Percentiles rank a stretch among this genome's conserved stretches.
Evolutionary conservation across 2,888 invertebrate species (phyloP).

Genomic region (Pelosia muscerda): DNA sequence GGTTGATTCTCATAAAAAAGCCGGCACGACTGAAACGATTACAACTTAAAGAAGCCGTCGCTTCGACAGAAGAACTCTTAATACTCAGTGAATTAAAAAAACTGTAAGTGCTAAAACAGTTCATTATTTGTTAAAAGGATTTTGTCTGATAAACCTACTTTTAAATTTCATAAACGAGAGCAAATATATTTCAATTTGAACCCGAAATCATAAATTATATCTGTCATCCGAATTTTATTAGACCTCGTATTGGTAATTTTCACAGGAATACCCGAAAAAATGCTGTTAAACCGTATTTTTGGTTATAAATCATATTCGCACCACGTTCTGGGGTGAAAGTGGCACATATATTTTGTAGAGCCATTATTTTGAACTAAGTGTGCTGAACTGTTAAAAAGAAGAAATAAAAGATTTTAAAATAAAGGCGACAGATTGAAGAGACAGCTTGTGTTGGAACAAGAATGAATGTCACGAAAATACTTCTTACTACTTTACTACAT

Average conservation of each 20-base stretch:
- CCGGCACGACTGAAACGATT: no score
- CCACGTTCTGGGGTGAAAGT: conserved; percentile 35
- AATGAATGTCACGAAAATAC: conserved; percentile 20
- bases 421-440: conserved; percentile 28
- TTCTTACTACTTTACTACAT: neutral
- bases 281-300: conserved; percentile 29
- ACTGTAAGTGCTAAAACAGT: neutral
- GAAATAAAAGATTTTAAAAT: conserved; percentile 34
- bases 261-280: conserved; percentile 31
- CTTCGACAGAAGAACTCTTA: no score
- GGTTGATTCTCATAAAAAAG: no score
- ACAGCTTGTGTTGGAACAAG: conserved; percentile 13
- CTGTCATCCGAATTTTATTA: conserved; percentile 37
- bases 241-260: conserved; percentile 33
- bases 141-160: neutral
- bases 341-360: conserved; percentile 44
- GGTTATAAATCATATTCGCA: conserved; percentile 44
- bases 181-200: conserved; percentile 30
- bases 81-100: no score
- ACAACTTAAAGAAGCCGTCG: no score
- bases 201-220: conserved; percentile 21
- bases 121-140: neutral
- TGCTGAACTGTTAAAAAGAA: conserved; percentile 41
- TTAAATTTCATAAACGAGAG: neutral
- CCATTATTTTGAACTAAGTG: conserved; percentile 46